These are phyloP conservation scores for Kryptopterus vitreolus DNA, from an alignment of 2,797 vertebrate species.

Conservation along the genomic window DNA sequence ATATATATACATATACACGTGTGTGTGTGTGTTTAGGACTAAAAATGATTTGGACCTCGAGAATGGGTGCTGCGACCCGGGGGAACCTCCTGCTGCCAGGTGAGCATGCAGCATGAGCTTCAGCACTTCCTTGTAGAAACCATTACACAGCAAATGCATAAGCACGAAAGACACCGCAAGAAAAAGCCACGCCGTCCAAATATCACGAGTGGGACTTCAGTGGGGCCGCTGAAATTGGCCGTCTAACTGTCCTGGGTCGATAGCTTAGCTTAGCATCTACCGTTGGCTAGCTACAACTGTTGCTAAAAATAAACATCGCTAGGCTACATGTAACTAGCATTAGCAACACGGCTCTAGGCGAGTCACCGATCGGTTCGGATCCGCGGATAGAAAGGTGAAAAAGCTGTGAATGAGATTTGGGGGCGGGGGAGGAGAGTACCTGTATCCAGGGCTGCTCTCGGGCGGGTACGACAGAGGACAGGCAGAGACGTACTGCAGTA, in stretches of 20 bases:
- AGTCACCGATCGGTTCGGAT: not conserved
- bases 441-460: slow-evolving; percentile 22
- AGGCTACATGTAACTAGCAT: slow-evolving; percentile 55
- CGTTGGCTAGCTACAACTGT: slow-evolving; percentile 49
- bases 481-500: not conserved
- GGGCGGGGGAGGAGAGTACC: slow-evolving; percentile 53
- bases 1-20: no score
- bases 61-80: no score
- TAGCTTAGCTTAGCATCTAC: slow-evolving; percentile 21
- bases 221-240: slow-evolving; percentile 21
- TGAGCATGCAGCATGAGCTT: no score
- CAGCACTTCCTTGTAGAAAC: no score
- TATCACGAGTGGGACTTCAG: slow-evolving; percentile 1
- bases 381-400: not conserved
- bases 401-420: slow-evolving; percentile 60
- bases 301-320: slow-evolving; percentile 72
- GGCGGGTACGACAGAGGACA: not conserved
- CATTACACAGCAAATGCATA: no score
- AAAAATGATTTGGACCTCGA: no score
- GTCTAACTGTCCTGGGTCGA: not conserved
- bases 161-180: not conserved
- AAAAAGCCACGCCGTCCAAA: no score
- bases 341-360: slow-evolving; percentile 65
- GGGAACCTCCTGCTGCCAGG: no score
- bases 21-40: no score